Conservation (phyloP, 1,140 invertebrate species). For the Drosophila carrolli region DNA sequence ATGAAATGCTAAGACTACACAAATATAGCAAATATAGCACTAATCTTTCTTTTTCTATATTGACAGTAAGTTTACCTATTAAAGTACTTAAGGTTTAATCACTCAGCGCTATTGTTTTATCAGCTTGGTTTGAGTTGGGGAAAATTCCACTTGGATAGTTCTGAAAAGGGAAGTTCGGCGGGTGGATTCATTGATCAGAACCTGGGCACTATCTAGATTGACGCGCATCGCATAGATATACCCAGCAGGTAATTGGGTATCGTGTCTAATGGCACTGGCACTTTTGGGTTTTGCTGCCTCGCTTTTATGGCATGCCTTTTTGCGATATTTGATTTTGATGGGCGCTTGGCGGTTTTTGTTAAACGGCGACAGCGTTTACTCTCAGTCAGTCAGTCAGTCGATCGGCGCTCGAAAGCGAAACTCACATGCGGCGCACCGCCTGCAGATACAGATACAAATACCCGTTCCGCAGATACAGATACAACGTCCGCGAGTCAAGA, state of each 20-base stretch:
- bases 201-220: conserved; percentile 11
- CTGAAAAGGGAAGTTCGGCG: not conserved
- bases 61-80: too few relatives aligned
- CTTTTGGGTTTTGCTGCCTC: conserved; percentile 34
- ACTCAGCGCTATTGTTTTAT: not conserved
- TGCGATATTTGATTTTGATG: conserved; percentile 73
- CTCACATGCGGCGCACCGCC: conserved; percentile 38
- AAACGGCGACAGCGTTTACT: conserved; percentile 36
- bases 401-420: conserved; percentile 46
- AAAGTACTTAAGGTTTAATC: not conserved
- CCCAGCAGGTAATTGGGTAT: conserved; percentile 25
- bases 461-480: conserved; percentile 30
- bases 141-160: not conserved
- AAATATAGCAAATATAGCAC: too few relatives aligned
- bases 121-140: not conserved
- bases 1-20: too few relatives aligned
- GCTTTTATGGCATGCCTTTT: conserved; percentile 62
- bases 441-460: conserved; percentile 51
- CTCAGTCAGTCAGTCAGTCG: conserved; percentile 55
- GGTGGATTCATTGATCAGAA: not conserved
- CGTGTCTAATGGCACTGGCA: conserved; percentile 45
- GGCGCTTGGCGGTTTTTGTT: conserved; percentile 38
- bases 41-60: too few relatives aligned
- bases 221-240: conserved; percentile 19
- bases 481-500: conserved; percentile 31